Evolutionary conservation across 2,797 vertebrate genomes (phyloP).

Genomic region (Prionace glauca): DNA sequence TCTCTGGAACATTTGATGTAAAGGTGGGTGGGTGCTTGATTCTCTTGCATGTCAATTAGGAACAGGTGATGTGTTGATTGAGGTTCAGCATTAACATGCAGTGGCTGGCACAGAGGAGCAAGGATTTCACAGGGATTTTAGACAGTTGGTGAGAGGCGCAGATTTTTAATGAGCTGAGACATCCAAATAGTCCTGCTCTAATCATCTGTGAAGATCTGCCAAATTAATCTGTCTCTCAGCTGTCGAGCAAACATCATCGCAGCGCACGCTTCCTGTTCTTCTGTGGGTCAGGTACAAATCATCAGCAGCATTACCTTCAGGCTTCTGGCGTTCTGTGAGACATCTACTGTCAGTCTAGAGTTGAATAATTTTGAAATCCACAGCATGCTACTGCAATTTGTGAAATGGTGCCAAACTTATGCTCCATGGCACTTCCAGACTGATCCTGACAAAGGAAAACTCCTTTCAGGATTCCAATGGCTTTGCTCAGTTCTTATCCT

Average conservation of each 20-base stretch:
- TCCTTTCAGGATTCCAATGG: neutral
- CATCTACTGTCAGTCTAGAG: neutral
- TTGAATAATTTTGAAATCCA: neutral
- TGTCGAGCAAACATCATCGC: neutral
- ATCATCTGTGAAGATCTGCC: constrained; percentile 14
- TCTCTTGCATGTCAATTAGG: neutral
- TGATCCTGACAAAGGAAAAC: neutral
- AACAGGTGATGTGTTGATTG: neutral
- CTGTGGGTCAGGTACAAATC: neutral
- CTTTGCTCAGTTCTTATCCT: neutral
- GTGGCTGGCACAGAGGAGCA: neutral
- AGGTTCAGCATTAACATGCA: neutral
- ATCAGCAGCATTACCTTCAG: neutral
- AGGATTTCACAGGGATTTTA: neutral
- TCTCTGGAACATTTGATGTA: neutral
- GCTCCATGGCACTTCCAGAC: neutral
- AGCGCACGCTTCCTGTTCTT: neutral
- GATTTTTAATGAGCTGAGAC: constrained; percentile 23
- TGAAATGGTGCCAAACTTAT: neutral
- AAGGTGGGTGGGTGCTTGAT: neutral
- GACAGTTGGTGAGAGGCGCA: neutral
- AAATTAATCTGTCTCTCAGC: constrained; percentile 9
- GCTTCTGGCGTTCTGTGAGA: neutral
- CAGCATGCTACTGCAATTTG: neutral
- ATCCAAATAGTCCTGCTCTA: neutral